Percentiles rank a stretch among this genome's conserved stretches.
These are phyloP conservation scores for Myiagra hebetior DNA, from an alignment of 2,113 vertebrate species.

Conservation along the genomic window DNA sequence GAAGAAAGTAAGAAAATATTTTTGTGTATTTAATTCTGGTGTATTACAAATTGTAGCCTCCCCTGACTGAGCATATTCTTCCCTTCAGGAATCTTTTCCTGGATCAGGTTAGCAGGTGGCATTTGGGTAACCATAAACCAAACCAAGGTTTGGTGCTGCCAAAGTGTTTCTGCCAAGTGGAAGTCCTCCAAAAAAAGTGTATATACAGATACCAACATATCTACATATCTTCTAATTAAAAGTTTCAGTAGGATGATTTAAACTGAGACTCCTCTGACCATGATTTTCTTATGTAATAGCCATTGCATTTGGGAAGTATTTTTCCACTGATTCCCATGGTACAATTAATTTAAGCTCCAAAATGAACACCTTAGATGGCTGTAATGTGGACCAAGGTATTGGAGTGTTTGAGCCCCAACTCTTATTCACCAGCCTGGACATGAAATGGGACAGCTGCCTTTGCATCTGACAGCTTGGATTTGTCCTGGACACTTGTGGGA, in stretches of 20 bases:
- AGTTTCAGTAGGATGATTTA: neutral
- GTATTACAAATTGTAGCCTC: neutral
- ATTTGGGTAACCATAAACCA: neutral
- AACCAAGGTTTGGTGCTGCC: neutral
- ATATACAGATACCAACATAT: too few relatives aligned
- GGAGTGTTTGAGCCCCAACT: neutral
- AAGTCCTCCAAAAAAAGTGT: neutral
- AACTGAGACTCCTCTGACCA: neutral
- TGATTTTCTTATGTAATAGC: neutral
- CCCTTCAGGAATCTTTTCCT: neutral
- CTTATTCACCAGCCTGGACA: neutral
- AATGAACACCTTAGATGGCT: neutral
- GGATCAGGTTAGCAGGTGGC: neutral
- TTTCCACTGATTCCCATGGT: neutral
- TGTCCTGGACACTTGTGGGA: neutral
- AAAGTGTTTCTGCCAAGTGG: neutral
- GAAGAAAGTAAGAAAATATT: neutral
- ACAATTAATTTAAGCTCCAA: neutral
- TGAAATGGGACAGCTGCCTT: neutral
- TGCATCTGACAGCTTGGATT: neutral
- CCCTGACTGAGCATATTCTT: neutral
- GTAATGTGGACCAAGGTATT: too few relatives aligned
- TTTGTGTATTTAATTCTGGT: neutral
- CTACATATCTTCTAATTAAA: neutral
- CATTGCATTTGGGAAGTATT: neutral